phyloP scores from a whole-genome alignment of 2,113 vertebrate genomes.

The Pardalotus punctatus region DNA sequence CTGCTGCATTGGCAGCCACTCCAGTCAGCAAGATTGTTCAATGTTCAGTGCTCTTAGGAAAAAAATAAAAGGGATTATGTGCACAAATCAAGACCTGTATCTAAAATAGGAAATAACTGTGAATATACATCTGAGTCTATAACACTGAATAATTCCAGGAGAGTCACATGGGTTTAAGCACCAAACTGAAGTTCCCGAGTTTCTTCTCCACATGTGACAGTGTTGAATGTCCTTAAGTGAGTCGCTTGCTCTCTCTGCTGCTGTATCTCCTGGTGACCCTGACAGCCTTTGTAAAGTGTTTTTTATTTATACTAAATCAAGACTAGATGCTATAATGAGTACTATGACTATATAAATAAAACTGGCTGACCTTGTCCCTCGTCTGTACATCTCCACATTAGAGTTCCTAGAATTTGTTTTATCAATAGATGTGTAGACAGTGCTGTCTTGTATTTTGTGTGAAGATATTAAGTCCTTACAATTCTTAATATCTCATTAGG shows the following conservation, averaged over 20 bases:
- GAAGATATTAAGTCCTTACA: not conserved
- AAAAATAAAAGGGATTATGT: not conserved
- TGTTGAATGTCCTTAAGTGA: not conserved
- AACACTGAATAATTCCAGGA: not conserved
- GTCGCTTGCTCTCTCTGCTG: not conserved
- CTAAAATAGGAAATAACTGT: not conserved
- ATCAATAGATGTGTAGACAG: not conserved
- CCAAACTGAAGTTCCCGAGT: not conserved
- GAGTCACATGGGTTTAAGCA: not conserved
- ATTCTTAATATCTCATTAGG: not conserved
- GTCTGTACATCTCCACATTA: not conserved
- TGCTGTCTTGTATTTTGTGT: not conserved
- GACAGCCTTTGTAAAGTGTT: not conserved
- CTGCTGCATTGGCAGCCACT: not conserved
- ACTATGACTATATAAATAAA: not conserved
- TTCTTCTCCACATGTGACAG: rapidly evolving
- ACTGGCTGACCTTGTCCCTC: not conserved
- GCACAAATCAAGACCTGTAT: not conserved
- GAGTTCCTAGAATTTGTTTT: not conserved
- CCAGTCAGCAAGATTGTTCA: not conserved
- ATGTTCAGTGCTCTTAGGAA: not conserved
- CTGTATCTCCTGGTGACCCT: not conserved
- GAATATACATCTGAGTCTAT: not conserved
- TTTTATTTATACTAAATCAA: not conserved
- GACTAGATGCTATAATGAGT: not conserved